Conservation (phyloP, 1,140 invertebrate species). For the Neoseiulus cucumeris region DNA sequence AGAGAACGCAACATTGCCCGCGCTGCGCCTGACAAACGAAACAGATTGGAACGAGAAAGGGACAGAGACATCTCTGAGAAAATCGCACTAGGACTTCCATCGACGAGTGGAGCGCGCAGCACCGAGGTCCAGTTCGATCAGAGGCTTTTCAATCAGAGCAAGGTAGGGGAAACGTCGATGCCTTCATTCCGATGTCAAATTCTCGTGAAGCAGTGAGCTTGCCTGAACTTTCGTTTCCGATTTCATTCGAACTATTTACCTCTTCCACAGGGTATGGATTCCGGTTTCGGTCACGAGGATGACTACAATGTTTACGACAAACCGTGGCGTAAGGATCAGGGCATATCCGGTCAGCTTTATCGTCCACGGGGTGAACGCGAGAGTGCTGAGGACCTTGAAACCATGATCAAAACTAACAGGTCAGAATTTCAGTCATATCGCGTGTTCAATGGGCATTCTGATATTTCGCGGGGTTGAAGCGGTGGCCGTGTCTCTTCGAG, state of each 20-base stretch:
- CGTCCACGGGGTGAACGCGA: constrained; percentile 53
- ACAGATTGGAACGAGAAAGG: constrained; percentile 64
- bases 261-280: constrained; percentile 55
- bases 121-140: constrained; percentile 86
- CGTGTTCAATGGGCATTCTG: too few species aligned
- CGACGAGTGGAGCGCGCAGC: constrained; percentile 40
- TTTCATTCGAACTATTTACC: not conserved
- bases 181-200: constrained; percentile 8
- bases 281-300: constrained; percentile 92
- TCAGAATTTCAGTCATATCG: constrained; percentile 50
- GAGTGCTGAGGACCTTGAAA: constrained; percentile 71
- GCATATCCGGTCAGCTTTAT: constrained; percentile 72
- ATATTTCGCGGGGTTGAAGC: too few species aligned
- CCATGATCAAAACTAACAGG: constrained; percentile 60
- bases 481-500: too few species aligned
- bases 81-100: constrained; percentile 87
- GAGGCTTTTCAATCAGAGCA: constrained; percentile 77
- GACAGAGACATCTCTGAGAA: constrained; percentile 97
- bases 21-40: constrained; percentile 81
- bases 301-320: constrained; percentile 96
- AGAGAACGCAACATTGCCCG: constrained; percentile 76
- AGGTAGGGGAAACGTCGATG: constrained; percentile 32
- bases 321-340: constrained; percentile 41
- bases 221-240: too few species aligned
- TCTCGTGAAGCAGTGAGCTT: too few species aligned